These are phyloP conservation scores for Drosophila recens DNA, from an alignment of 2,888 invertebrate genomes.

Conservation along the genomic window DNA sequence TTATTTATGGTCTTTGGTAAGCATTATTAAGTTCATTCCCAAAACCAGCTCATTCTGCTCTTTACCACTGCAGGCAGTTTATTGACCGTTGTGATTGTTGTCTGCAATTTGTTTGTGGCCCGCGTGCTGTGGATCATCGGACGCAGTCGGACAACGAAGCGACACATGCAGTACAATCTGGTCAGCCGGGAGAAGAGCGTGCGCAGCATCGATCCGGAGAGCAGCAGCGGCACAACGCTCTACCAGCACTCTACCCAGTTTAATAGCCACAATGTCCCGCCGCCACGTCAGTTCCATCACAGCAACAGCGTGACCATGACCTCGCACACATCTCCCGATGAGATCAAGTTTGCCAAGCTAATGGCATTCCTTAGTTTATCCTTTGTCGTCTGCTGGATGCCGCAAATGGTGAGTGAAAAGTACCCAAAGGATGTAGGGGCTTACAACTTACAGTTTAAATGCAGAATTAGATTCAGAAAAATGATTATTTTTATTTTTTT, in stretches of 20 bases:
- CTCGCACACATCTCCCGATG: constrained; percentile 88
- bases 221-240: constrained; percentile 81
- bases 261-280: constrained; percentile 47
- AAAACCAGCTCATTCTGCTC: not conserved
- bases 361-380: constrained; percentile 94
- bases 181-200: constrained; percentile 80
- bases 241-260: constrained; percentile 67
- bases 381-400: constrained; percentile 94
- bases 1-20: constrained; percentile 92
- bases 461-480: too few relatives aligned
- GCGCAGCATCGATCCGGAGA: constrained; percentile 75
- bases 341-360: constrained; percentile 93
- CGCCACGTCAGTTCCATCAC: constrained; percentile 72
- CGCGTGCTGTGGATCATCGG: constrained; percentile 88
- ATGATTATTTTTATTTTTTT: too few relatives aligned
- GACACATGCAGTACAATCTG: constrained; percentile 82
- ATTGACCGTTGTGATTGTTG: constrained; percentile 91
- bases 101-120: constrained; percentile 93
- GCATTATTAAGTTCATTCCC: constrained; percentile 5
- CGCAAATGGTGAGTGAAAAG: constrained; percentile 90
- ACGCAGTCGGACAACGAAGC: constrained; percentile 82
- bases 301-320: constrained; percentile 82
- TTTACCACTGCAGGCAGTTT: constrained; percentile 85
- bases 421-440: too few relatives aligned
- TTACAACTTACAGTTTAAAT: too few relatives aligned